These are phyloP conservation scores for Sympetrum striolatum DNA, from an alignment of 2,888 invertebrate species.

Conservation along the genomic window DNA sequence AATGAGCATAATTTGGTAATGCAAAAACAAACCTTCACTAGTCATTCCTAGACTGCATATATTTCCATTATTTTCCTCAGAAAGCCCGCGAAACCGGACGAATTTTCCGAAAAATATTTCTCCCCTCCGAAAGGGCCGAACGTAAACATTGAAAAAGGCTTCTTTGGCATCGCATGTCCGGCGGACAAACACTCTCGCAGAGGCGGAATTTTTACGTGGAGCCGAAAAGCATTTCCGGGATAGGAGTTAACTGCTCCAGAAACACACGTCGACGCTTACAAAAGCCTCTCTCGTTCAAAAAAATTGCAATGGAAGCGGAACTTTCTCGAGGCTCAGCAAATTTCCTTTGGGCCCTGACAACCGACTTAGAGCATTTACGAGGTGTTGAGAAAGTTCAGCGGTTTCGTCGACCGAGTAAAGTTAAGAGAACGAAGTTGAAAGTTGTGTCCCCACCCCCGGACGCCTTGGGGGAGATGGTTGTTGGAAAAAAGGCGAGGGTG, in stretches of 20 bases:
- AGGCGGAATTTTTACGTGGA: background rate
- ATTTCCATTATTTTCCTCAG: too few relatives aligned
- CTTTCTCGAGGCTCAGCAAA: background rate
- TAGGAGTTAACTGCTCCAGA: background rate
- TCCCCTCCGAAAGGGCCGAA: background rate
- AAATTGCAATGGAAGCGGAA: background rate
- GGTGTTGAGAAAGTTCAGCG: background rate
- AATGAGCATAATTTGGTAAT: too few relatives aligned
- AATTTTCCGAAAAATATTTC: too few relatives aligned
- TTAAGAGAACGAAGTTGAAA: background rate
- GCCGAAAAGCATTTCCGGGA: background rate
- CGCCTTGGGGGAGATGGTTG: too few relatives aligned
- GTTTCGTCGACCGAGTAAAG: background rate
- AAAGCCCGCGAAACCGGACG: too few relatives aligned
- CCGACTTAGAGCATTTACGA: background rate
- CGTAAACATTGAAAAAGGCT: background rate
- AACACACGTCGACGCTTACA: background rate
- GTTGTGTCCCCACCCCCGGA: background rate
- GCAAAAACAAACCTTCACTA: too few relatives aligned
- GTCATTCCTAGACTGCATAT: too few relatives aligned
- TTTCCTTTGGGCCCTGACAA: background rate
- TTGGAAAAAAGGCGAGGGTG: too few relatives aligned
- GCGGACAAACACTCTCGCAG: background rate
- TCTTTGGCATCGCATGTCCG: background rate
- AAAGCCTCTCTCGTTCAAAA: background rate